Evolutionary conservation across 1,140 invertebrate species (phyloP), one percentile per base, ranked within the genome.

Genomic region (Micrasema longulum): DNA sequence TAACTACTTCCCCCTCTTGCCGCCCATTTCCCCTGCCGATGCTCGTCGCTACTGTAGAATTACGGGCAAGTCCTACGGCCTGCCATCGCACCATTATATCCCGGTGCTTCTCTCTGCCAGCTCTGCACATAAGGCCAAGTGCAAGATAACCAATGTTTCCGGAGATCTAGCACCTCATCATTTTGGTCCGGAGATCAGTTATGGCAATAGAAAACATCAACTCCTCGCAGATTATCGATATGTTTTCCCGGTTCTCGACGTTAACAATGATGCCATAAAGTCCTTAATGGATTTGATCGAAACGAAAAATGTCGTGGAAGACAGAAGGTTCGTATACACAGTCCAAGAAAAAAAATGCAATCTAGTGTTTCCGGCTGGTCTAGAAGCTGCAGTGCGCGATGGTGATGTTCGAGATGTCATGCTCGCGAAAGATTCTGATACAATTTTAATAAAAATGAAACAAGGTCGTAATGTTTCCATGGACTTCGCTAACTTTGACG

Each of bases 1-100:
- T 31, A 93, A 94, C 82, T 95, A 95, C 79, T 92, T 95, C 77
- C 93, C 93, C 1, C 84, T 95, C 23, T 83, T 95, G 26, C 92
- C 92, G 14, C 90, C 92, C 0, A 91, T 94, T 65, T 93, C 92
- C 53, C 92, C 93, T 2, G 91, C 91, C 1, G 92, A 93, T 76
- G 93, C 92, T 1, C 90, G 92, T 78, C 86, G 91, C 66, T 91
- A 91, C 76, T 94, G 93, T 78, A 87, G 91, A 72, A 93, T 95
- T 69, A 95, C 93, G 0, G 92, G 92, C 38, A 93, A 93, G 81
- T 92, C 93, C 10, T 91, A 91, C 60, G 91, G 91, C 16, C 79
- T 91, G 65, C 90, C 90, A 4, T 87, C 87, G n/a, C 91, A 92
- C 79, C 91, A 93, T 80, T 93, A 92, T 87, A 91, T 92, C 83